Percentiles rank a stretch among this genome's conserved stretches.
Conservation (phyloP, 2,888 invertebrate genomes). For the Dasypolia templi region DNA sequence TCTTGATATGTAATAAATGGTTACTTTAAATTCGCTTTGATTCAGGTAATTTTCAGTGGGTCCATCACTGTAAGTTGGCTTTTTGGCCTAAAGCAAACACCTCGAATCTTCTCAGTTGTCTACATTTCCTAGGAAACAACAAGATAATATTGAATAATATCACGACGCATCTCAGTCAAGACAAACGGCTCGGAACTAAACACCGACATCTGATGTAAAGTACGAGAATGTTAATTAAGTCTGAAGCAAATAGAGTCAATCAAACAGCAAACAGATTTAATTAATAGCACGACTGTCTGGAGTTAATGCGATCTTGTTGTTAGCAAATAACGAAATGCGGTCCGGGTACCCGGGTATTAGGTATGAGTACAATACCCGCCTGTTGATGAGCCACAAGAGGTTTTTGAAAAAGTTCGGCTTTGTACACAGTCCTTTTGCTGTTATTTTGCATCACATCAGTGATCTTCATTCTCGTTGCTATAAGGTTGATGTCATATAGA, state of each 20-base stretch:
- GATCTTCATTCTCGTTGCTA: background rate
- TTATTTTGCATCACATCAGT: background rate
- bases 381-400: background rate
- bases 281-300: slow-evolving; percentile 83
- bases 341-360: slow-evolving; percentile 28
- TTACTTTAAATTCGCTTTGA: background rate
- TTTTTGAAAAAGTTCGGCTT: background rate
- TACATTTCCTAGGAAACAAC: background rate
- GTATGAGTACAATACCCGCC: background rate
- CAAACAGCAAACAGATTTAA: slow-evolving; percentile 87
- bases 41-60: background rate
- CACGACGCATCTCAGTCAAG: background rate
- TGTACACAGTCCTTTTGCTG: background rate
- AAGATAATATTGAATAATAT: slow-evolving; percentile 9
- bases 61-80: too few relatives aligned
- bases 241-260: slow-evolving; percentile 83
- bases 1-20: background rate
- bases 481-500: background rate
- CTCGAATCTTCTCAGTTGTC: background rate
- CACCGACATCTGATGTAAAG: slow-evolving; percentile 37
- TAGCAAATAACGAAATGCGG: slow-evolving; percentile 72
- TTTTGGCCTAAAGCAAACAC: too few relatives aligned
- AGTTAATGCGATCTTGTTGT: slow-evolving; percentile 81
- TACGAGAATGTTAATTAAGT: slow-evolving; percentile 85
- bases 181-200: slow-evolving; percentile 41